Evolutionary conservation across 2,888 invertebrate genomes (phyloP).

Genomic region (Horisme vitalbata): DNA sequence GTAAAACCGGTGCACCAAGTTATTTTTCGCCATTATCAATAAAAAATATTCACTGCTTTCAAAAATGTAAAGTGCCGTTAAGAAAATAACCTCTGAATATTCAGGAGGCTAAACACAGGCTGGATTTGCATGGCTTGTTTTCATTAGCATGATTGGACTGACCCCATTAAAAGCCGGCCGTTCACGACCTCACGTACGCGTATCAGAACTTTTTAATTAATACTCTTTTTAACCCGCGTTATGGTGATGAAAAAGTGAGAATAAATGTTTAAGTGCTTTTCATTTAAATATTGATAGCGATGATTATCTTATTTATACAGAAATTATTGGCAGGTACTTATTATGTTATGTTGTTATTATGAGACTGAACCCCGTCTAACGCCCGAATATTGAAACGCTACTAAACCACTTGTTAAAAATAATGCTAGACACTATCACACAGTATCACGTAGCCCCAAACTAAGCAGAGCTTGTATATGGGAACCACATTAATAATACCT

Average conservation of each 20-base stretch:
- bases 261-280: neutral
- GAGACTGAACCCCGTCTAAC: too few species aligned
- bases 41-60: constrained; percentile 12
- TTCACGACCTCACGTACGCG: constrained; percentile 43
- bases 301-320: neutral
- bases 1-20: neutral
- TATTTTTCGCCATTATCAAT: neutral
- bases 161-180: constrained; percentile 63
- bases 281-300: too few species aligned
- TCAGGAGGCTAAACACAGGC: constrained; percentile 61
- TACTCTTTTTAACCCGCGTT: constrained; percentile 21
- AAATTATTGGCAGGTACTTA: too few species aligned
- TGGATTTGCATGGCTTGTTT: constrained; percentile 73
- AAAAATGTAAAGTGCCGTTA: constrained; percentile 67
- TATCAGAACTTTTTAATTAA: constrained; percentile 40
- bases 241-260: constrained; percentile 10
- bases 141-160: constrained; percentile 79
- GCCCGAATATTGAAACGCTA: too few species aligned
- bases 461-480: too few species aligned
- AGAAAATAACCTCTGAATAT: constrained; percentile 77
- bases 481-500: too few species aligned
- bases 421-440: too few species aligned
- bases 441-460: too few species aligned
- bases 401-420: too few species aligned
- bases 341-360: too few species aligned